Evolutionary conservation across 2,888 invertebrate species (phyloP).

Genomic region (Aphodius sticticus): DNA sequence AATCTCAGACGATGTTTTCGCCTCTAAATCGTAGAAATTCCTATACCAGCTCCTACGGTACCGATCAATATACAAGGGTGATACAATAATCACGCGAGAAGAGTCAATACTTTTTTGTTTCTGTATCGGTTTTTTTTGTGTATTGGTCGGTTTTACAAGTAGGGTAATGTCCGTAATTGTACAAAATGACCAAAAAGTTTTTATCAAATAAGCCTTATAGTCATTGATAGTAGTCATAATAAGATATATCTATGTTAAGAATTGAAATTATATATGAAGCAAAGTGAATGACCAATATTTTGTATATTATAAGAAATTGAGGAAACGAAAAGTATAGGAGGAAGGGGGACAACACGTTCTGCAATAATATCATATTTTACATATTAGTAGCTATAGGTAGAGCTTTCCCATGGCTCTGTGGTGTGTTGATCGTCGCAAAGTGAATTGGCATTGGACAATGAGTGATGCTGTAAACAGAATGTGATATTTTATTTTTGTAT

Average conservation of each 20-base stretch:
- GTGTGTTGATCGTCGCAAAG: neutral
- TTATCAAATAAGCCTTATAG: slow-evolving; percentile 57
- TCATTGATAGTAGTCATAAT: slow-evolving; percentile 44
- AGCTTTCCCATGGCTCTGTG: neutral
- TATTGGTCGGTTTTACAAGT: neutral
- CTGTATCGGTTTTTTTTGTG: neutral
- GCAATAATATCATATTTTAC: slow-evolving; percentile 4
- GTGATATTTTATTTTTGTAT: slow-evolving; percentile 61
- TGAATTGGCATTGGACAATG: slow-evolving; percentile 39
- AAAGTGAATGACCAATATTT: slow-evolving; percentile 4
- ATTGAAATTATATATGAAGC: neutral
- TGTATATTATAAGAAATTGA: neutral
- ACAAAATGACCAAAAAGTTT: slow-evolving; percentile 57
- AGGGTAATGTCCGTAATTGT: slow-evolving; percentile 39
- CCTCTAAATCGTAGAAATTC: slow-evolving; percentile 4
- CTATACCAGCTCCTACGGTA: neutral
- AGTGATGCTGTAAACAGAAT: slow-evolving; percentile 52
- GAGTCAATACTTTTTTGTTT: neutral
- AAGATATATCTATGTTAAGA: slow-evolving; percentile 12
- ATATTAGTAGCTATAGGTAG: neutral
- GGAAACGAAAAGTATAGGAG: neutral
- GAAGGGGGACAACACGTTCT: neutral
- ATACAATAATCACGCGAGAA: neutral
- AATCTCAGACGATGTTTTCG: neutral
- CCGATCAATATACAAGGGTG: neutral